These are phyloP conservation scores for Palythoa heliodiscus DNA, from an alignment of 92 coral and sea anemone species.

Conservation along the genomic window DNA sequence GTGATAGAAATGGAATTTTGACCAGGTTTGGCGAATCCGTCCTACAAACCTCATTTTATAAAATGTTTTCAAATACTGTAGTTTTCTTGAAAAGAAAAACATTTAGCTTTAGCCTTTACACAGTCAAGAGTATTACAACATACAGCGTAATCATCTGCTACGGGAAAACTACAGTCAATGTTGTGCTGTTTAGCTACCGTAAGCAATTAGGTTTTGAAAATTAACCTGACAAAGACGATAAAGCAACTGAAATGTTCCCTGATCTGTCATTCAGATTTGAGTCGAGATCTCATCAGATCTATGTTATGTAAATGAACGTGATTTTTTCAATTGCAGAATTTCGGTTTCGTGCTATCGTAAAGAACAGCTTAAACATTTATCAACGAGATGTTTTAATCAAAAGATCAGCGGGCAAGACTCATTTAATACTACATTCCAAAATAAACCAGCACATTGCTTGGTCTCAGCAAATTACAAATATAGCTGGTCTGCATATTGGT, in stretches of 20 bases:
- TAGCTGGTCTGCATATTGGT: background rate
- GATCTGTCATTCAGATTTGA: background rate
- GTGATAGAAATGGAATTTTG: background rate
- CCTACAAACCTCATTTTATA: background rate
- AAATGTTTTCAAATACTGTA: background rate
- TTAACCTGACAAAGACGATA: background rate
- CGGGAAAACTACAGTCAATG: too few relatives aligned
- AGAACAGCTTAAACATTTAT: background rate
- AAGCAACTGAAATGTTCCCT: background rate
- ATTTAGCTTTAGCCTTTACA: too few relatives aligned
- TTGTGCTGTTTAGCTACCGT: too few relatives aligned
- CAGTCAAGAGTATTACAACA: too few relatives aligned
- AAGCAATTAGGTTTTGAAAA: background rate
- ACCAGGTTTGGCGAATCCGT: background rate
- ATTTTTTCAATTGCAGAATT: background rate
- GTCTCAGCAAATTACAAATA: too few relatives aligned
- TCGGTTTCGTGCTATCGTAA: background rate
- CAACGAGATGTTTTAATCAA: background rate
- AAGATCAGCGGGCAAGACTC: background rate
- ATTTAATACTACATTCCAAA: background rate
- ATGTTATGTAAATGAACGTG: background rate
- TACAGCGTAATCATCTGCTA: too few relatives aligned
- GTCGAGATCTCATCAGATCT: background rate
- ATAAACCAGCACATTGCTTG: background rate
- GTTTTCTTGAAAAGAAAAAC: too few relatives aligned